A percentile compares a stretch with the other conserved stretches of the same genome.
These are phyloP conservation scores for Cryptomyrus ogoouensis DNA, from an alignment of 2,113 vertebrate genomes.

Conservation along the genomic window DNA sequence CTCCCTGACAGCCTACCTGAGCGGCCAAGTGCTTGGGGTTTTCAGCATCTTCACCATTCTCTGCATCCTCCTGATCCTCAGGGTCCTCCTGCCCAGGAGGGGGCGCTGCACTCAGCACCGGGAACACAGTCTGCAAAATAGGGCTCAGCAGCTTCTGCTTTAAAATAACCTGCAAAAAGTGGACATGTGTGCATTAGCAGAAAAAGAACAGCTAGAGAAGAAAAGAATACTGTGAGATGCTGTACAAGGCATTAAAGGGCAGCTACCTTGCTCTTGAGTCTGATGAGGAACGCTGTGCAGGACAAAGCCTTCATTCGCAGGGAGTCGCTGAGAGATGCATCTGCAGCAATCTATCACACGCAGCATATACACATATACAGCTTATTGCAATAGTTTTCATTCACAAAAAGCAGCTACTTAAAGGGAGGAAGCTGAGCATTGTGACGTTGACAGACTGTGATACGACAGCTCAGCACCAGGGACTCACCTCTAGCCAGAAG, in stretches of 20 bases:
- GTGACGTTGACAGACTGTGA: neutral
- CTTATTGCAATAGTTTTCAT: neutral
- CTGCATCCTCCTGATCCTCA: slow-evolving; percentile 66
- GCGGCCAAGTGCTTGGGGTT: slow-evolving; percentile 77
- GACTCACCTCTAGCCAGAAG: slow-evolving; percentile 74
- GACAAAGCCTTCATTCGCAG: slow-evolving; percentile 73
- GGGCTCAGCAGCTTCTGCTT: slow-evolving; percentile 73
- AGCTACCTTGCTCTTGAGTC: slow-evolving; percentile 71
- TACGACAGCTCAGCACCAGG: neutral
- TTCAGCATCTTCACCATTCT: slow-evolving; percentile 56
- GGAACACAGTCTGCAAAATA: slow-evolving; percentile 71
- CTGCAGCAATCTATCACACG: slow-evolving; percentile 61
- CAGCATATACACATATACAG: slow-evolving; percentile 17
- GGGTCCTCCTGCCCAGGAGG: slow-evolving; percentile 71
- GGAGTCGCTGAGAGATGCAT: slow-evolving; percentile 56
- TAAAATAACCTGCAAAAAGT: slow-evolving; percentile 60
- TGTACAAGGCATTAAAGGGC: neutral
- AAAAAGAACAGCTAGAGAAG: neutral
- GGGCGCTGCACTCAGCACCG: slow-evolving; percentile 68
- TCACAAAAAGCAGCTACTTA: neutral
- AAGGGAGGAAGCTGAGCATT: neutral
- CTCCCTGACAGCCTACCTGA: slow-evolving; percentile 56
- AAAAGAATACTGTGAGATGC: neutral
- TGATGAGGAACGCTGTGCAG: slow-evolving; percentile 71
- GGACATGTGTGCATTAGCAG: neutral